Evolutionary conservation across 2,113 vertebrate species (phyloP).

Genomic region (Cichladusa arquata): DNA sequence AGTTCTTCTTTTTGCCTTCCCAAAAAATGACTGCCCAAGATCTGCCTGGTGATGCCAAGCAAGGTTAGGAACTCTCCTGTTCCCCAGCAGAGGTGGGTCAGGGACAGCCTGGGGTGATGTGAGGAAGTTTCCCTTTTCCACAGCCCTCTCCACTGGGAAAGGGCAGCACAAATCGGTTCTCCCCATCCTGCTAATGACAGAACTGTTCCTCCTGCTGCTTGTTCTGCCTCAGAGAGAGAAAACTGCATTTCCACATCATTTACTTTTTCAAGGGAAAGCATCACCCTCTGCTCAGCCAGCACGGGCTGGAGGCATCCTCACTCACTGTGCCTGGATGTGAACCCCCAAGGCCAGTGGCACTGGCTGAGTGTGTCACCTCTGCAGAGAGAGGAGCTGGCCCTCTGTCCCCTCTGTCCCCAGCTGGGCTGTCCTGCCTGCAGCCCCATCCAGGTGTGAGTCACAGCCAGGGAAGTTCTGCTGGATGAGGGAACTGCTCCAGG

Average conservation of each 20-base stretch:
- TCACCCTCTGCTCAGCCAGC: background rate
- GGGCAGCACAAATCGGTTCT: background rate
- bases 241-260: background rate
- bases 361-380: fast-evolving
- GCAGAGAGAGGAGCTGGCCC: background rate
- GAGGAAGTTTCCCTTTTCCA: background rate
- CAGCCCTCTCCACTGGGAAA: background rate
- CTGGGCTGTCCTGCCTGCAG: background rate
- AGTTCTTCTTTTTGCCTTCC: background rate
- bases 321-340: fast-evolving
- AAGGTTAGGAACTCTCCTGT: background rate
- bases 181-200: background rate
- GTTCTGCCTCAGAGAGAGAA: background rate
- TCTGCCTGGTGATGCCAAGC: background rate
- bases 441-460: background rate
- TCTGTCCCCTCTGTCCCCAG: background rate
- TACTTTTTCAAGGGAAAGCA: background rate
- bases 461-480: fast-evolving
- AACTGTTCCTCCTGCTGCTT: background rate
- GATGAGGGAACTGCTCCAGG: background rate
- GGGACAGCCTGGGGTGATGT: background rate
- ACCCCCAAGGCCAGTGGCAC: background rate
- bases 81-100: background rate
- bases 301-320: background rate
- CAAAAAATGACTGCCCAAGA: background rate